These are phyloP conservation scores for Halictus ligatus DNA, from an alignment of 2,888 invertebrate species.

Conservation along the genomic window DNA sequence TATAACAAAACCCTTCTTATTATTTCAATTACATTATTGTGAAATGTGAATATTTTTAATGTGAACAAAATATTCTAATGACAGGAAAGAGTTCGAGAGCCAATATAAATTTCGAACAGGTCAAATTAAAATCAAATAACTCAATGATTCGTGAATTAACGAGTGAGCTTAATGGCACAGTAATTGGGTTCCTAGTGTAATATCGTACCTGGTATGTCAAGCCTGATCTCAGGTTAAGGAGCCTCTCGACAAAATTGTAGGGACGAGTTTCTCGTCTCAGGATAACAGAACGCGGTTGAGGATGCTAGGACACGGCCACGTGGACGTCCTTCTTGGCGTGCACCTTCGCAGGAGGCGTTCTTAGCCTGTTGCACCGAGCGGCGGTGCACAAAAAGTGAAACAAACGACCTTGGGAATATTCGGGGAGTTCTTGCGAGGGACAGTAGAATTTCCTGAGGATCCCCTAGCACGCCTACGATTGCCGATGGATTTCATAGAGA, in stretches of 20 bases:
- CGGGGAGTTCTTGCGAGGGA: conserved; percentile 25
- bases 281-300: conserved; percentile 68
- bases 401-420: conserved; percentile 7
- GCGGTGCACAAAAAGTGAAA: conserved; percentile 14
- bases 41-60: too few species aligned
- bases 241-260: conserved; percentile 60
- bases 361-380: conserved; percentile 72
- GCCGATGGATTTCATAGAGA: conserved; percentile 29
- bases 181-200: too few species aligned
- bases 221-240: background rate
- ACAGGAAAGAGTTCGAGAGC: too few species aligned
- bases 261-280: conserved; percentile 72
- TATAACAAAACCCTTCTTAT: too few species aligned
- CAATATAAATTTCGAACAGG: too few species aligned
- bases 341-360: conserved; percentile 29
- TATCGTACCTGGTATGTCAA: too few species aligned
- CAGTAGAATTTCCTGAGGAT: conserved; percentile 25
- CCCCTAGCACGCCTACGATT: conserved; percentile 8
- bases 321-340: conserved; percentile 52
- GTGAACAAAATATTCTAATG: too few species aligned
- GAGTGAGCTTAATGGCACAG: too few species aligned
- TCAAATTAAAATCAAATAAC: too few species aligned
- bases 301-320: conserved; percentile 27
- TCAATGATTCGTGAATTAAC: too few species aligned
- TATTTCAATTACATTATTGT: too few species aligned